A percentile compares a stretch with the other conserved stretches of the same genome.
phyloP scores from a whole-genome alignment of 2,797 vertebrate species.

The Ataeniobius toweri region DNA sequence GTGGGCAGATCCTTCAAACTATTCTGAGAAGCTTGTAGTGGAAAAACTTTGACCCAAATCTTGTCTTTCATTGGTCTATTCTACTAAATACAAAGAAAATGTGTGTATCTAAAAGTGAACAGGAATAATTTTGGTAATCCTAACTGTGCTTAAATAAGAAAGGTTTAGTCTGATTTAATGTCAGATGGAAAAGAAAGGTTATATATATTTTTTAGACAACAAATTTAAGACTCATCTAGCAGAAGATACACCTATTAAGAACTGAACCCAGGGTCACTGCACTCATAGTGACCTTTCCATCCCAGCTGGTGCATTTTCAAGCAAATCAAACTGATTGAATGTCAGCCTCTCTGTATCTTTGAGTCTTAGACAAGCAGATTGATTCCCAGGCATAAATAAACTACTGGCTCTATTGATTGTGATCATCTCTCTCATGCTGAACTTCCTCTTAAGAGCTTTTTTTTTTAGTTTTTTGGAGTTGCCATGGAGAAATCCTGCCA shows the following conservation, averaged over 20 bases:
- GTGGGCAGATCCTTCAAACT: too few species aligned
- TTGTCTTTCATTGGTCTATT: too few species aligned
- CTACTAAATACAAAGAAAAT: too few species aligned
- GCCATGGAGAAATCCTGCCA: conserved; percentile 44
- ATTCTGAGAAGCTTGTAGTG: too few species aligned
- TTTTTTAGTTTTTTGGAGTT: conserved; percentile 32
- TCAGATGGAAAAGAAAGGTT: background rate
- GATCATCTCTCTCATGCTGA: conserved; percentile 3
- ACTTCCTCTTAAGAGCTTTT: conserved; percentile 21
- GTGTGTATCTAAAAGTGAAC: background rate
- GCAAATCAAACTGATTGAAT: background rate
- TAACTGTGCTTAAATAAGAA: background rate
- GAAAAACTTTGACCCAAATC: too few species aligned
- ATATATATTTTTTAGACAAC: background rate
- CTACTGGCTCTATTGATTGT: conserved; percentile 1
- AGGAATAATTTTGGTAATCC: too few species aligned
- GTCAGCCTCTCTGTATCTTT: conserved; percentile 3
- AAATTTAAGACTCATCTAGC: background rate
- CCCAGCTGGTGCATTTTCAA: conserved; percentile 5
- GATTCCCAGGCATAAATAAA: background rate
- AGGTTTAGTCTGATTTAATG: background rate
- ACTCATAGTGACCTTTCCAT: conserved; percentile 12
- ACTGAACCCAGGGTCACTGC: conserved; percentile 3
- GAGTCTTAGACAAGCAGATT: background rate
- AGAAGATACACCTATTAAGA: background rate